phyloP scores from a whole-genome alignment of 2,797 vertebrate genomes.

The Linurgus olivaceus region DNA sequence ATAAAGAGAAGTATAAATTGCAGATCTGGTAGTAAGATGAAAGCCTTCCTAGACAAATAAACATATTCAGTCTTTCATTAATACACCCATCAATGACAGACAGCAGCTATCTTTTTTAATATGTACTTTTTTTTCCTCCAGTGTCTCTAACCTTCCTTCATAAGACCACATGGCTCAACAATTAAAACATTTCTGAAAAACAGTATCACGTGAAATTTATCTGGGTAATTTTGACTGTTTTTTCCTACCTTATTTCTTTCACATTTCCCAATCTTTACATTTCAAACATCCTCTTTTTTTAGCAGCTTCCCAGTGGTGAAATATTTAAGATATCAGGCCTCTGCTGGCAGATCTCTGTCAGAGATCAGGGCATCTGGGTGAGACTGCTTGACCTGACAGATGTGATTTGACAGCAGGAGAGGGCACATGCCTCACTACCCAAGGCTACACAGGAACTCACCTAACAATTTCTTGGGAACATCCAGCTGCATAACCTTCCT shows the following conservation, averaged over 20 bases:
- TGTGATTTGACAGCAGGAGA: neutral
- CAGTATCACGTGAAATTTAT: neutral
- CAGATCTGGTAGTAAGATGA: conserved; percentile 82
- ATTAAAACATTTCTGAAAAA: neutral
- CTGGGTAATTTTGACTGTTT: neutral
- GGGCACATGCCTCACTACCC: neutral
- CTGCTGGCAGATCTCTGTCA: conserved; percentile 44
- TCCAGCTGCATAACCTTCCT: conserved; percentile 66
- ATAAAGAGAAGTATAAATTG: conserved; percentile 84
- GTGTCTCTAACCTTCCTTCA: neutral
- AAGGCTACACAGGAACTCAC: conserved; percentile 68
- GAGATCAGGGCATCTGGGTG: neutral
- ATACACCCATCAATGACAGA: neutral
- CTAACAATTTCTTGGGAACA: conserved; percentile 83
- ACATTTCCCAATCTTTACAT: neutral
- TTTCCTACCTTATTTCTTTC: neutral
- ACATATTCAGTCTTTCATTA: neutral
- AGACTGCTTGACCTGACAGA: neutral
- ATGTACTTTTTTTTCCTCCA: neutral
- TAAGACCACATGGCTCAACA: neutral
- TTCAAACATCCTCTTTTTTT: neutral
- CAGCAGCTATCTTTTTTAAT: neutral
- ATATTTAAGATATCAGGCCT: conserved; percentile 33
- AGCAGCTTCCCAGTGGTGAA: neutral
- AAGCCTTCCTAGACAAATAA: conserved; percentile 79